Conservation (phyloP, 2,113 vertebrate genomes). For the Butorides virescens region DNA sequence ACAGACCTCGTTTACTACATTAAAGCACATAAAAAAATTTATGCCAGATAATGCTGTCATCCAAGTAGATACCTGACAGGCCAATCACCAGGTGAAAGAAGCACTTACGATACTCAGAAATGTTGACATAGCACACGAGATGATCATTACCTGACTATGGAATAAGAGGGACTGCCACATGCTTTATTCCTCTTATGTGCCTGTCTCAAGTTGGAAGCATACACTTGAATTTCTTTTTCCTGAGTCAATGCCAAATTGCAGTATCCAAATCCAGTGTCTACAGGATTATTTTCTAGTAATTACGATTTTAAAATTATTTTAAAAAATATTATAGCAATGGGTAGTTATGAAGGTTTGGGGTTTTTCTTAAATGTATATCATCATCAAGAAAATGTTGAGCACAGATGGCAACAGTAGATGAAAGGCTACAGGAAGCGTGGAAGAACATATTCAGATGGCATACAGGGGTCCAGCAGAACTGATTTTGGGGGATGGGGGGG, state of each 20-base stretch:
- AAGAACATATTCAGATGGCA: background rate
- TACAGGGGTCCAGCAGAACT: background rate
- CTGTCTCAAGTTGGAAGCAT: background rate
- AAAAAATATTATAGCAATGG: background rate
- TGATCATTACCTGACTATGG: background rate
- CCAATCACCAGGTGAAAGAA: background rate
- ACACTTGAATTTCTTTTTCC: background rate
- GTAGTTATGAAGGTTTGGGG: background rate
- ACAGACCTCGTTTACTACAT: background rate
- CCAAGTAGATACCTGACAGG: background rate
- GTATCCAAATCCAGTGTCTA: background rate
- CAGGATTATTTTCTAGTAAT: background rate
- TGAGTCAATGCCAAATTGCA: background rate
- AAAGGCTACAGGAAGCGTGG: background rate
- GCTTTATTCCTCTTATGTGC: background rate
- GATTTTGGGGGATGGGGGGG: no score
- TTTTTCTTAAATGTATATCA: background rate
- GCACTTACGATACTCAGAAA: background rate
- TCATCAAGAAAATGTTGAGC: background rate
- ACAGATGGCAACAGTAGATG: background rate
- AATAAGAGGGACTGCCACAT: background rate
- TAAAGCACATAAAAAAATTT: background rate
- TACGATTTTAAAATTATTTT: background rate
- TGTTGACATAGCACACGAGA: background rate
- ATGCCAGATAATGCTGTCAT: background rate